Evolutionary conservation across 2,113 vertebrate genomes (phyloP).

Genomic region (Psephotus haematonotus): DNA sequence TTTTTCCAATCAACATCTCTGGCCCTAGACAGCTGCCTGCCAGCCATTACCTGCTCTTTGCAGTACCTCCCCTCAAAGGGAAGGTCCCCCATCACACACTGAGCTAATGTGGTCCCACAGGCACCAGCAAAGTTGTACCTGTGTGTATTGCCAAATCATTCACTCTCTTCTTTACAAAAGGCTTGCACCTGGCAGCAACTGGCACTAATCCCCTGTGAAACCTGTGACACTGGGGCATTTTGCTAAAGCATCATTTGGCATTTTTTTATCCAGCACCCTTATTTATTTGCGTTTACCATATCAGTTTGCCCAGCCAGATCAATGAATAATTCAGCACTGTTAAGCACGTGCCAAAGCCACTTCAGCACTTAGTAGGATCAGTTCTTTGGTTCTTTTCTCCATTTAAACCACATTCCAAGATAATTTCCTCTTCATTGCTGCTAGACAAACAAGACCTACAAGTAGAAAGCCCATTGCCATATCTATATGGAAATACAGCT

Average conservation of each 20-base stretch:
- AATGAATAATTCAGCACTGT: constrained; percentile 52
- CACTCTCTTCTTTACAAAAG: background rate
- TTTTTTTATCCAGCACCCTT: background rate
- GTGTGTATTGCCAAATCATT: background rate
- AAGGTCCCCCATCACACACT: background rate
- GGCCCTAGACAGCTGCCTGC: background rate
- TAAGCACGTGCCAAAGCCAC: background rate
- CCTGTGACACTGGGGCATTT: background rate
- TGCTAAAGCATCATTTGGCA: background rate
- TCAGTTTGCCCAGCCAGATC: background rate
- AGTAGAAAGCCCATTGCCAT: background rate
- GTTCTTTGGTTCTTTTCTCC: background rate
- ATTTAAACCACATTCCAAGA: background rate
- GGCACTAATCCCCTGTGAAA: background rate
- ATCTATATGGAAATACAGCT: constrained; percentile 11
- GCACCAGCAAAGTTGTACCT: background rate
- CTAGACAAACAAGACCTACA: background rate
- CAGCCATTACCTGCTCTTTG: background rate
- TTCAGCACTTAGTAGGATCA: background rate
- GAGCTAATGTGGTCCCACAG: background rate
- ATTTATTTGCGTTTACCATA: background rate
- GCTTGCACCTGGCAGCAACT: background rate
- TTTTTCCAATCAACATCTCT: background rate
- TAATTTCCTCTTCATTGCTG: background rate
- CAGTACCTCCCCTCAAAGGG: background rate